These are phyloP conservation scores for Psittacula echo DNA, from an alignment of 2,797 vertebrate species.

Conservation along the genomic window DNA sequence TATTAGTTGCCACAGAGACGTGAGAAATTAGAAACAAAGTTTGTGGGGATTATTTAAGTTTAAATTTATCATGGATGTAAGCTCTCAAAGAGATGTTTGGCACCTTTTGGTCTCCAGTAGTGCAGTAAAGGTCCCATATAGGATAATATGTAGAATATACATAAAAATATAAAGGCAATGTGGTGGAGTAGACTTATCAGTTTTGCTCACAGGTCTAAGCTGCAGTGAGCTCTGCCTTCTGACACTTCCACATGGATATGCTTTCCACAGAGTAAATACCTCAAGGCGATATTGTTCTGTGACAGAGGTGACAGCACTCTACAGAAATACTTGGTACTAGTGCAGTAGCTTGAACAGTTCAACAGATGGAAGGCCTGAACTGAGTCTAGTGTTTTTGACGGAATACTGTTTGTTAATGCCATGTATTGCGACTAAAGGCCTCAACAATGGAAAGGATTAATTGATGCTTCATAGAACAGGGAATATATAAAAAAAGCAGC, in stretches of 20 bases:
- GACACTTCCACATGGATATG: neutral
- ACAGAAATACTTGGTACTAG: neutral
- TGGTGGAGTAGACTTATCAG: neutral
- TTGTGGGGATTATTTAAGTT: neutral
- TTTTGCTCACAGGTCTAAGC: neutral
- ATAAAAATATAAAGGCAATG: neutral
- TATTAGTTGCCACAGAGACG: neutral
- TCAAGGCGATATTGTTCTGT: accelerated
- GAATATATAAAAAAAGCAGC: neutral
- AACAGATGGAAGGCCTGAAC: neutral
- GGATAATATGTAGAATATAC: neutral
- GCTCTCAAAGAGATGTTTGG: neutral
- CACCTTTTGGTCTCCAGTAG: neutral
- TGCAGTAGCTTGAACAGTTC: neutral
- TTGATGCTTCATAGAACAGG: neutral
- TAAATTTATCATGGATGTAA: neutral
- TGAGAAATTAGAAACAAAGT: neutral
- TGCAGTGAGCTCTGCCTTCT: neutral
- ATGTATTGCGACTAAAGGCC: neutral
- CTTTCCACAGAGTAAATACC: neutral
- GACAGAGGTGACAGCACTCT: neutral
- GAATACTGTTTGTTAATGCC: neutral
- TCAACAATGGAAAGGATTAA: neutral
- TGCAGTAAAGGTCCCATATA: neutral
- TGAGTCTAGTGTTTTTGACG: neutral